Evolutionary conservation across 2,888 invertebrate genomes (phyloP).

Genomic region (Epistrophella euchroma): DNA sequence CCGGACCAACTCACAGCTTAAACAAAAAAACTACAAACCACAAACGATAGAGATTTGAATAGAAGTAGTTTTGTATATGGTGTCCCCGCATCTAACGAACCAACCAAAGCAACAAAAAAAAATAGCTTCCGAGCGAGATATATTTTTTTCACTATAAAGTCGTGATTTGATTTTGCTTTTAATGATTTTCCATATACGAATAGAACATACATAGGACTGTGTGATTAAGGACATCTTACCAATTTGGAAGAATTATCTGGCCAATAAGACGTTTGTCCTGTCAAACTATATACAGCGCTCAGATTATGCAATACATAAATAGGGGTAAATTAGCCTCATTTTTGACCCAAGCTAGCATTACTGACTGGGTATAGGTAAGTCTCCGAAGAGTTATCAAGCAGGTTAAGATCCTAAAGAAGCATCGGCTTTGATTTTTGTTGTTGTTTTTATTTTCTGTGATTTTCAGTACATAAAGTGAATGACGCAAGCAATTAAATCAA

Average conservation of each 20-base stretch:
- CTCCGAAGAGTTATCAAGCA: constrained; percentile 9
- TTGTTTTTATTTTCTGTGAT: background rate
- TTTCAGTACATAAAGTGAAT: background rate
- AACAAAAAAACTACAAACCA: constrained; percentile 1
- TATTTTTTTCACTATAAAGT: constrained; percentile 61
- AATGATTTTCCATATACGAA: constrained; percentile 74
- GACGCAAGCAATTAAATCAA: constrained; percentile 36
- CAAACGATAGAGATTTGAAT: constrained; percentile 71
- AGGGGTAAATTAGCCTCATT: constrained; percentile 47
- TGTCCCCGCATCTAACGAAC: constrained; percentile 28
- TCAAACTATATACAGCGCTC: constrained; percentile 21
- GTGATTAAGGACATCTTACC: constrained; percentile 72
- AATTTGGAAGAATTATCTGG: constrained; percentile 62
- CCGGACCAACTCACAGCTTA: constrained; percentile 26
- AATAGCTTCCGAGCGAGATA: constrained; percentile 63
- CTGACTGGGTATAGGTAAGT: background rate
- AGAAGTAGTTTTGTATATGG: constrained; percentile 53
- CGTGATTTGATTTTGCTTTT: constrained; percentile 76
- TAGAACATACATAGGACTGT: constrained; percentile 52
- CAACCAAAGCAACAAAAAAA: background rate
- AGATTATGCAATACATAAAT: constrained; percentile 48
- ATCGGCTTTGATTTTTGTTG: background rate
- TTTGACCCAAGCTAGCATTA: background rate
- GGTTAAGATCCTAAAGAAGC: constrained; percentile 45
- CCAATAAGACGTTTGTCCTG: constrained; percentile 64